Evolutionary conservation across 1,140 invertebrate species (phyloP).

Genomic region (Saccostrea glomerata): DNA sequence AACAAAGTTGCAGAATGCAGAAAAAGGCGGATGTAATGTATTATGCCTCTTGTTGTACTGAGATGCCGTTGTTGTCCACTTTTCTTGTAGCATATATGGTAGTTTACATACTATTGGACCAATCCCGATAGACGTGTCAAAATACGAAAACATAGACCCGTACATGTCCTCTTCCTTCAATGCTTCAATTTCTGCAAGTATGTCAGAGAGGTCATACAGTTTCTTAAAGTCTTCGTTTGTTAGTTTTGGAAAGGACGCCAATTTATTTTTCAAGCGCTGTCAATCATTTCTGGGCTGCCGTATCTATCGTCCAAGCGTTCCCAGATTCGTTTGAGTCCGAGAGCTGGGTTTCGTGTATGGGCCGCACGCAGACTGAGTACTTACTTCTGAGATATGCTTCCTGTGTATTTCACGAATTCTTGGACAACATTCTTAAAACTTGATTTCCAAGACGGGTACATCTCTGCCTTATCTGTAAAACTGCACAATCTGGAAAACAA

Average conservation of each 20-base stretch:
- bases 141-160: constrained; percentile 42
- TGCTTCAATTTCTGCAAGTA: constrained; percentile 5
- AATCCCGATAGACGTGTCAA: constrained; percentile 47
- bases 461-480: constrained; percentile 40
- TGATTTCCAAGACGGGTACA: constrained; percentile 9
- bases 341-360: constrained; percentile 34
- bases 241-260: constrained; percentile 53
- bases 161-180: constrained; percentile 42
- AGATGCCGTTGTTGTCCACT: too few relatives aligned
- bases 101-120: constrained; percentile 22
- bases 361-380: constrained; percentile 39
- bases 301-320: constrained; percentile 45
- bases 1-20: too few relatives aligned
- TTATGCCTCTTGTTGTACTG: too few relatives aligned
- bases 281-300: constrained; percentile 55
- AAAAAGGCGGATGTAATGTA: too few relatives aligned
- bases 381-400: neutral
- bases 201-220: constrained; percentile 51
- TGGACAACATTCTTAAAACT: constrained; percentile 47
- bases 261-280: constrained; percentile 51
- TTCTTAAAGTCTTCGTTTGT: constrained; percentile 46
- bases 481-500: constrained; percentile 38
- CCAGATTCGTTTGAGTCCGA: constrained; percentile 53
- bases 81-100: constrained; percentile 41
- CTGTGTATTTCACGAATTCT: constrained; percentile 53